Evolutionary conservation across 2,113 vertebrate species (phyloP).

Genomic region (Diphyllodes magnificus): DNA sequence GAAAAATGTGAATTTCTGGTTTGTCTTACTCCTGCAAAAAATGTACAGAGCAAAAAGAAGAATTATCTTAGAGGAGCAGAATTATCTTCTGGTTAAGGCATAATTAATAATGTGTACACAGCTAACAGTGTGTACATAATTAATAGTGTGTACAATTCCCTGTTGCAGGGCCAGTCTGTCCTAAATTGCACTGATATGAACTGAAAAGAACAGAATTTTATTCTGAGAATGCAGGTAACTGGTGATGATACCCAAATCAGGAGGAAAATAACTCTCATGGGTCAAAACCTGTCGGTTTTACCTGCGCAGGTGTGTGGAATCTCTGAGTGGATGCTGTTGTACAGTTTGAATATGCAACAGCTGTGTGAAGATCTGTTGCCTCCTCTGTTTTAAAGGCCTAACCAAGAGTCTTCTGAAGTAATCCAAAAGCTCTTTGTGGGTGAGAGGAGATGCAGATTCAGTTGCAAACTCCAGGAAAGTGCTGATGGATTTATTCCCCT

Average conservation of each 20-base stretch:
- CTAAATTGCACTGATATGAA: not conserved
- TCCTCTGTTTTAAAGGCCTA: not conserved
- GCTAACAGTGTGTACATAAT: not conserved
- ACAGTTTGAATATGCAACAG: not conserved
- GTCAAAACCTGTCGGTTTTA: not conserved
- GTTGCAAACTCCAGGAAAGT: not conserved
- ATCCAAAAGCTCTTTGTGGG: not conserved
- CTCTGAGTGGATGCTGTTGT: not conserved
- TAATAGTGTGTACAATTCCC: not conserved
- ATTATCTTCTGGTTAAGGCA: not conserved
- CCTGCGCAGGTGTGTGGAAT: not conserved
- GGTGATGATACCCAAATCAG: not conserved
- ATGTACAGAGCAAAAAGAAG: not conserved
- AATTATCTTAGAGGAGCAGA: not conserved
- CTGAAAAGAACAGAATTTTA: not conserved
- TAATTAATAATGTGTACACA: not conserved
- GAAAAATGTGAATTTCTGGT: not conserved
- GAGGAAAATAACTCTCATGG: not conserved
- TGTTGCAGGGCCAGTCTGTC: not conserved
- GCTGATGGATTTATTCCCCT: not conserved
- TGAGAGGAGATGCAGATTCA: not conserved
- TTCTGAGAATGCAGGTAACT: not conserved
- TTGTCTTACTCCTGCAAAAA: not conserved
- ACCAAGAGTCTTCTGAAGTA: not conserved
- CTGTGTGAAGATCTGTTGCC: not conserved